Conservation (phyloP, 53 echinoderm and acorn worm species). For the Paelopatides confundens region DNA sequence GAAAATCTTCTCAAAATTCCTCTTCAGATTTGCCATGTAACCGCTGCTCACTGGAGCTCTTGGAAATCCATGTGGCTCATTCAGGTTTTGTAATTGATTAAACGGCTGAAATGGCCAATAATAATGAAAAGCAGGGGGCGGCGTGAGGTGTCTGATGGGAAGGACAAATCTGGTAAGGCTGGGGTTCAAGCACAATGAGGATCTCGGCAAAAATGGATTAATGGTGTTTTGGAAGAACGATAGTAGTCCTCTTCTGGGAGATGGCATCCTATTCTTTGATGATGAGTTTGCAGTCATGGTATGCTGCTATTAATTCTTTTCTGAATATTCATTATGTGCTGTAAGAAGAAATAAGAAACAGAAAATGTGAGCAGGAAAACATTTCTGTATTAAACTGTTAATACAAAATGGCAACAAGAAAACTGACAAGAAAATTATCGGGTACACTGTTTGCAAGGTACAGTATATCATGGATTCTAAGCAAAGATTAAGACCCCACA, state of each 20-base stretch:
- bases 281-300: not conserved
- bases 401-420: no score
- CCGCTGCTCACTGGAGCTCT: not conserved
- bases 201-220: constrained; percentile 12
- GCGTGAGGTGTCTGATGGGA: not conserved
- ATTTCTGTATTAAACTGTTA: no score
- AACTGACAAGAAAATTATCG: no score
- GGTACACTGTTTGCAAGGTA: no score
- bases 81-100: not conserved
- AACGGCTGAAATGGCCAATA: not conserved
- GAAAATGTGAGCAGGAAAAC: no score
- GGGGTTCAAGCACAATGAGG: not conserved
- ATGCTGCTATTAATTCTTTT: not conserved
- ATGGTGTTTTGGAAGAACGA: constrained; percentile 1
- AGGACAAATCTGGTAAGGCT: not conserved
- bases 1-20: constrained; percentile 35
- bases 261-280: not conserved
- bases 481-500: no score
- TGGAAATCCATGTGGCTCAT: not conserved
- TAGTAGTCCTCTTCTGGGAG: not conserved
- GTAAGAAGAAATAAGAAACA: no score
- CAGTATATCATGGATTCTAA: no score
- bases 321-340: no score
- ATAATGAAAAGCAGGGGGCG: no score
- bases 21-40: constrained; percentile 40